Percentiles rank a stretch among this genome's conserved stretches.
Evolutionary conservation across 1,140 invertebrate species (phyloP).

Genomic region (Heliothis subflexa): DNA sequence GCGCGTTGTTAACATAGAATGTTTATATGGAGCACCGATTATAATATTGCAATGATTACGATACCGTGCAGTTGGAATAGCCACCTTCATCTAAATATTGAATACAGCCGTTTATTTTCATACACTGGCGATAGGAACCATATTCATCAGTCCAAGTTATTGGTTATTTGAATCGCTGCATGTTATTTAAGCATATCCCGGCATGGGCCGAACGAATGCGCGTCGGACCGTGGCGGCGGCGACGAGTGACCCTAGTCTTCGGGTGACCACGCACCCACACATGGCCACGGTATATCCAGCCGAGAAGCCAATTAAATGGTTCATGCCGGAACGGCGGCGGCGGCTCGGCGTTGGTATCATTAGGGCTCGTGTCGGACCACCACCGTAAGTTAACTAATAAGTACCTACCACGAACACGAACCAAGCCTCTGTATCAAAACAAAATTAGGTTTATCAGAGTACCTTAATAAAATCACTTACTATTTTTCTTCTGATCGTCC

Average conservation of each 20-base stretch:
- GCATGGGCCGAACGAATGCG: constrained; percentile 25
- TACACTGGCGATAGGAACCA: neutral
- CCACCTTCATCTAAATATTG: neutral
- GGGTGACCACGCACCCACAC: constrained; percentile 47
- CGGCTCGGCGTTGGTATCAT: constrained; percentile 14
- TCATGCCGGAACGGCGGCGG: constrained; percentile 65
- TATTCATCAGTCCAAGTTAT: constrained; percentile 53
- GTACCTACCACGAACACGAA: no score
- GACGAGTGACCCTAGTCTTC: constrained; percentile 57
- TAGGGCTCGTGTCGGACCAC: neutral
- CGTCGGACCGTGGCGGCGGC: constrained; percentile 60
- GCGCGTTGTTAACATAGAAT: constrained; percentile 48
- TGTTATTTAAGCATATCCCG: constrained; percentile 67
- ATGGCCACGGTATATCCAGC: constrained; percentile 29
- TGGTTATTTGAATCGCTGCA: constrained; percentile 60
- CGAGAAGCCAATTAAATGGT: constrained; percentile 67
- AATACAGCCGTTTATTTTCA: neutral
- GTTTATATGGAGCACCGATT: constrained; percentile 34
- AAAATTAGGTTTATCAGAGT: neutral
- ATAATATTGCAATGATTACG: constrained; percentile 14
- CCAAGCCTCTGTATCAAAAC: constrained; percentile 17
- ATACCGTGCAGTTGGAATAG: neutral
- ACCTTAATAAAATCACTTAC: constrained; percentile 76
- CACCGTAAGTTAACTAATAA: no score
- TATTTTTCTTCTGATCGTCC: constrained; percentile 83